Base-by-base conservation (phyloP, 1,140 invertebrate species). In the Scaptomyza montana region DNA sequence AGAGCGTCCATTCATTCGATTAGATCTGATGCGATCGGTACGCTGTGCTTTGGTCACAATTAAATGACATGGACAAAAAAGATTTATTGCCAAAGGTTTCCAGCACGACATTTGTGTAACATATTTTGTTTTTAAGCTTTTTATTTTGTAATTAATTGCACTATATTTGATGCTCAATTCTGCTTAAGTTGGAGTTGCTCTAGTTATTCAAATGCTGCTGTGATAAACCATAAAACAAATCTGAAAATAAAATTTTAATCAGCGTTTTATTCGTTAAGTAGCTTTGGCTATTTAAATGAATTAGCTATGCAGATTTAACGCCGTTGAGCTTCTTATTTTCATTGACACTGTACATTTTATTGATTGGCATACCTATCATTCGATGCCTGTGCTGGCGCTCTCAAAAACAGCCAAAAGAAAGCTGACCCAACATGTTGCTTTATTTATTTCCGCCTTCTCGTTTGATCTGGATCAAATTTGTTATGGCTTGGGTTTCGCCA, bases 31-130 rank as follows among this genome's bases (percentile, higher is more conserved):
- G 39, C 49, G 49, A 30, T 51, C 25, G 19, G 19, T 4, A 10
- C n/a, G 12, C n/a, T 51, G 12, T 30, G 50, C 19, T 25, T 49
- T 49, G 28, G 50, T n/a, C 19, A 43, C 57, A 68, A 68, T 73
- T 73, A 55, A 61, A 30, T 51, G 57, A 56, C 71, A 43, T 49
- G 16, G 46, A 66, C 50, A 77, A 63, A 74, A 56, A 72, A 81
- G 81, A 86, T 86, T 86, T 86, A 86, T 86, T 78, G 67, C 56
- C 36, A 50, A 75, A 67, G 68, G 51, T 74, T 81, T 82, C 59
- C 74, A 64, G 47, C 13, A 57, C 39, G 69, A 51, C 69, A 43
- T 50, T 28, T 67, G 65, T 51, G 28, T 36, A 25, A 50, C 65
- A 30, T 59, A 51, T 79, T 79, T 70, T 55, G 71, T 45, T 16